phyloP scores from a whole-genome alignment of 2,888 invertebrate species.

The Noctua comes region DNA sequence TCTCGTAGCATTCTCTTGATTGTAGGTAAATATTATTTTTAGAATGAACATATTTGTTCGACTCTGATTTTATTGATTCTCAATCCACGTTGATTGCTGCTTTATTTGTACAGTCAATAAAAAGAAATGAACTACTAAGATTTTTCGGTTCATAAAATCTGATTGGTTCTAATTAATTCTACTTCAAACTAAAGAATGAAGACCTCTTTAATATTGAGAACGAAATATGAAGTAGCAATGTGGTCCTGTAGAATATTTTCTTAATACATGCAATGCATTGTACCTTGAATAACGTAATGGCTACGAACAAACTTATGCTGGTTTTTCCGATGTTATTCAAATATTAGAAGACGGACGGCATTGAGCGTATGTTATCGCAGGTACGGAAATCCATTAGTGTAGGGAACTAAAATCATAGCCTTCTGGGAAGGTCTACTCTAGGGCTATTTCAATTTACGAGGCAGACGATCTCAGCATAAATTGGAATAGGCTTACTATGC shows the following conservation, averaged over 20 bases:
- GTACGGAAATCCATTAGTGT: conserved; percentile 9
- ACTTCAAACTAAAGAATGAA: conserved; percentile 23
- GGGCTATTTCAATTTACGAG: conserved; percentile 35
- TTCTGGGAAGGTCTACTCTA: conserved; percentile 5
- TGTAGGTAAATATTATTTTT: conserved; percentile 6
- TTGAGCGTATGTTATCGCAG: conserved; percentile 3
- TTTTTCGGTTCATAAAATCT: conserved; percentile 7
- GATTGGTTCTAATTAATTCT: conserved; percentile 13
- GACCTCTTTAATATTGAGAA: conserved; percentile 5
- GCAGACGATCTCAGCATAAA: conserved; percentile 40
- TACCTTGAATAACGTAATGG: background rate
- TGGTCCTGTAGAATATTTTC: conserved; percentile 20
- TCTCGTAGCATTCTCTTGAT: conserved; percentile 8
- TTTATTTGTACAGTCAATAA: conserved; percentile 17
- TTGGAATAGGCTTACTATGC: conserved; percentile 45
- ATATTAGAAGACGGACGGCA: conserved; percentile 27
- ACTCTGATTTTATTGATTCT: conserved; percentile 25
- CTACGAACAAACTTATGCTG: background rate
- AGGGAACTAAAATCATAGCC: conserved; percentile 12
- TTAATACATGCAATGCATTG: background rate
- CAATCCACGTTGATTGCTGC: conserved; percentile 1
- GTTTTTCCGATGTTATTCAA: conserved; percentile 15
- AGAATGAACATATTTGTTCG: conserved; percentile 33
- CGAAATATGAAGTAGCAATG: background rate
- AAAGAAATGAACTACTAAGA: background rate